A percentile compares a stretch with the other conserved stretches of the same genome.
These are phyloP conservation scores for Pyxicephalus adspersus DNA, from an alignment of 2,113 vertebrate species.

Conservation along the genomic window DNA sequence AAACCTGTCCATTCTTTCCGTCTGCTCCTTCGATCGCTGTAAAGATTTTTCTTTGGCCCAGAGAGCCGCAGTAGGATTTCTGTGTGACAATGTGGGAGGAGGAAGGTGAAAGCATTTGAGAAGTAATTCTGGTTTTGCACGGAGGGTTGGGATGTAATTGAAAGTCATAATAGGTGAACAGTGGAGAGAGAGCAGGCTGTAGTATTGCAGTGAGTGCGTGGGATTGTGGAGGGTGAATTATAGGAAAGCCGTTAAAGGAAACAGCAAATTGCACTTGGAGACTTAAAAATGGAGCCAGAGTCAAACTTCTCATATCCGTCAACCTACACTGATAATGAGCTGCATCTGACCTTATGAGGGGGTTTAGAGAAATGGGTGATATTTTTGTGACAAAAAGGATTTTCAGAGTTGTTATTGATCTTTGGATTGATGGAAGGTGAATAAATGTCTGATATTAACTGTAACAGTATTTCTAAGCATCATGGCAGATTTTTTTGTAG, in stretches of 20 bases:
- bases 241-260: conserved; percentile 11
- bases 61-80: conserved; percentile 14
- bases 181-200: neutral
- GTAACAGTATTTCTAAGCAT: no score
- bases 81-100: conserved; percentile 19
- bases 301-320: neutral
- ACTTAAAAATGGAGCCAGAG: neutral
- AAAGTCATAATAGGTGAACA: conserved; percentile 22
- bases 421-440: no score
- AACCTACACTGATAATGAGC: no score
- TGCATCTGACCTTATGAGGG: no score
- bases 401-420: no score
- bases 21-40: neutral
- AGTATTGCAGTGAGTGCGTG: neutral
- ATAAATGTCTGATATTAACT: no score
- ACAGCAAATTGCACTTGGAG: neutral
- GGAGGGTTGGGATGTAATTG: conserved; percentile 30
- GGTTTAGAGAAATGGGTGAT: no score
- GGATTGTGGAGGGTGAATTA: conserved; percentile 20
- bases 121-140: conserved; percentile 19
- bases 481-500: no score
- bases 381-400: no score
- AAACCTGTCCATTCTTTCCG: neutral
- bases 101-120: conserved; percentile 17
- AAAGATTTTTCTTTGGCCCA: neutral